Percentiles rank a stretch among this genome's conserved stretches.
Conservation (phyloP, 2,113 vertebrate species). For the Phasianus colchicus region DNA sequence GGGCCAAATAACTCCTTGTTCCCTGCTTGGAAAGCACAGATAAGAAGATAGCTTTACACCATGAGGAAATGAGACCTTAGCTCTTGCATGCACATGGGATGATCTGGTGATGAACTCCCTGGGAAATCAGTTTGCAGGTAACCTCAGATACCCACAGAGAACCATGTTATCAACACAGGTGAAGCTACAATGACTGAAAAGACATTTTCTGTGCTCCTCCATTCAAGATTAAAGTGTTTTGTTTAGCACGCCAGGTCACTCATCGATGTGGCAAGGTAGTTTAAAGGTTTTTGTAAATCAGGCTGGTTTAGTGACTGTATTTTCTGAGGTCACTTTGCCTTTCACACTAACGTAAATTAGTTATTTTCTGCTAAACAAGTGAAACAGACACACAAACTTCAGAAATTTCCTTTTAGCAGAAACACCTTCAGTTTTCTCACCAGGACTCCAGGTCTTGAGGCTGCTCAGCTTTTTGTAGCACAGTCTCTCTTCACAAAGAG, state of each 20-base stretch:
- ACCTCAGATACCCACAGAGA: neutral
- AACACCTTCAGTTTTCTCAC: constrained; percentile 43
- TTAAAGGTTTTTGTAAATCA: neutral
- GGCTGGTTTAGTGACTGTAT: neutral
- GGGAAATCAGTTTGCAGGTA: neutral
- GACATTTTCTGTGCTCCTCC: neutral
- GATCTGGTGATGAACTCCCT: neutral
- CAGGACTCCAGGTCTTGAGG: neutral
- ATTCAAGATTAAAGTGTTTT: neutral
- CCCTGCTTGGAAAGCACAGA: neutral
- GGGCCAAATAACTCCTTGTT: neutral
- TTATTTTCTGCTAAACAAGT: neutral
- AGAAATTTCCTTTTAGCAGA: constrained; percentile 27
- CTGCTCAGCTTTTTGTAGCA: neutral
- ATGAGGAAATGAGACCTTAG: neutral
- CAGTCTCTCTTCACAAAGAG: neutral
- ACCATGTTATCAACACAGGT: fast-evolving
- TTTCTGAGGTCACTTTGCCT: neutral
- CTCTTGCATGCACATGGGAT: neutral
- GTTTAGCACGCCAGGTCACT: neutral
- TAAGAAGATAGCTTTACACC: neutral
- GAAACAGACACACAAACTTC: neutral
- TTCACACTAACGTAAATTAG: neutral
- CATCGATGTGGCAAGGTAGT: fast-evolving
- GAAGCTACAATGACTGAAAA: fast-evolving